phyloP scores from a whole-genome alignment of 2,113 vertebrate genomes.

The Rhodinocichla rosea region DNA sequence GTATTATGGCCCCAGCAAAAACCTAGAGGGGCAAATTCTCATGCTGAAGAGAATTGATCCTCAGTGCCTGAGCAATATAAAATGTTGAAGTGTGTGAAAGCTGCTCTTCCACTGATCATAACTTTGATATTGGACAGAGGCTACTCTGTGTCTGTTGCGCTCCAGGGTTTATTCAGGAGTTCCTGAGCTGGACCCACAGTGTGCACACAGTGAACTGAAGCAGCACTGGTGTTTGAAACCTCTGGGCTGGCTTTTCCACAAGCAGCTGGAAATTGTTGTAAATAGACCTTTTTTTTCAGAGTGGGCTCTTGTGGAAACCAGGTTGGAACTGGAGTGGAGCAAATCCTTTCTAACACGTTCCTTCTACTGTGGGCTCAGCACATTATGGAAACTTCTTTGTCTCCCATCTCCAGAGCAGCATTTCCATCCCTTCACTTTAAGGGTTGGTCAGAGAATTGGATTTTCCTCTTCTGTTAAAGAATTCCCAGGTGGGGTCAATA shows the following conservation, averaged over 20 bases:
- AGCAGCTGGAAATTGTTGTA: constrained; percentile 19
- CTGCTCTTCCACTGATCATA: background rate
- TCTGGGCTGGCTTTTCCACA: constrained; percentile 41
- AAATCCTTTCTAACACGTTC: background rate
- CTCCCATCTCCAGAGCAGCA: background rate
- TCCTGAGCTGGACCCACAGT: background rate
- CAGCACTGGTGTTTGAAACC: constrained; percentile 14
- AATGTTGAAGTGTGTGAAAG: background rate
- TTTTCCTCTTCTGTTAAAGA: background rate
- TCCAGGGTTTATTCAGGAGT: background rate
- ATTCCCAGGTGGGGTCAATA: constrained; percentile 1
- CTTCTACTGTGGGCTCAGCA: background rate
- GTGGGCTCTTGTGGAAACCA: background rate
- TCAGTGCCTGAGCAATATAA: constrained; percentile 46
- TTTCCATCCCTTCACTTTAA: background rate
- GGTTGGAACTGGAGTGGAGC: background rate
- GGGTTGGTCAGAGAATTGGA: background rate
- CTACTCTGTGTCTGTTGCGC: background rate
- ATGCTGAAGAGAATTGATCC: background rate
- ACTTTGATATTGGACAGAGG: background rate
- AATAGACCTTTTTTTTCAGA: background rate
- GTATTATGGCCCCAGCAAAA: constrained; percentile 8
- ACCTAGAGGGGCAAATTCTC: background rate
- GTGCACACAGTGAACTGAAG: background rate
- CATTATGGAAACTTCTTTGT: background rate